phyloP scores from a whole-genome alignment of 2,888 invertebrate species.

The Aporophyla nigra region DNA sequence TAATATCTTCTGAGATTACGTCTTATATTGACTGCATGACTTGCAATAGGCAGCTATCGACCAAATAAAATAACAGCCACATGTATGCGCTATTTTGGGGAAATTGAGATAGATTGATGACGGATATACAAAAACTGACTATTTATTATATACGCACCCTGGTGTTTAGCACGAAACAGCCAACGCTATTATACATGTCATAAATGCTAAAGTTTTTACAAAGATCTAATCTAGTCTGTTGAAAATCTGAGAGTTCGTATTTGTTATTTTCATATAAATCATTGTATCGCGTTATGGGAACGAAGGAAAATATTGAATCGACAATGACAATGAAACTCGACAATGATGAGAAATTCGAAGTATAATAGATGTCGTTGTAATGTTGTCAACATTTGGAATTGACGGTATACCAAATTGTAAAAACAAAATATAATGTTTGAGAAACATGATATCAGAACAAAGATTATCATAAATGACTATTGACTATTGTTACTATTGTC shows the following conservation, averaged over 20 bases:
- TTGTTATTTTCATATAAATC: conserved; percentile 40
- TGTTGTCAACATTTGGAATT: conserved; percentile 21
- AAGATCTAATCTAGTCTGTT: neutral
- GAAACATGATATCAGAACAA: conserved; percentile 17
- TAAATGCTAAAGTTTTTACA: neutral
- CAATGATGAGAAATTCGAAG: conserved; percentile 43
- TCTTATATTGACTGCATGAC: neutral
- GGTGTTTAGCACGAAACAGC: neutral
- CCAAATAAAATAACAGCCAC: neutral
- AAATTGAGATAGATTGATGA: neutral
- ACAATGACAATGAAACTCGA: conserved; percentile 47
- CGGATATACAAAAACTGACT: neutral
- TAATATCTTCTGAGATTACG: neutral
- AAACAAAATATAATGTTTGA: conserved; percentile 45
- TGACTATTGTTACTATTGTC: conserved; percentile 23
- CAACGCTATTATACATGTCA: neutral
- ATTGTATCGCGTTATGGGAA: conserved; percentile 21
- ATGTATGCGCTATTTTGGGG: neutral
- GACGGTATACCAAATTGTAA: conserved; percentile 17
- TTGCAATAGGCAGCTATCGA: neutral
- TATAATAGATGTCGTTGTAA: conserved; percentile 29
- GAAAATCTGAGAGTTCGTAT: conserved; percentile 32
- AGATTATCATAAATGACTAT: conserved; percentile 18
- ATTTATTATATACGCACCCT: neutral
- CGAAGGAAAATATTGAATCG: conserved; percentile 38